Evolutionary conservation across 2,888 invertebrate genomes (phyloP).

Genomic region (Oligia fasciuncula): DNA sequence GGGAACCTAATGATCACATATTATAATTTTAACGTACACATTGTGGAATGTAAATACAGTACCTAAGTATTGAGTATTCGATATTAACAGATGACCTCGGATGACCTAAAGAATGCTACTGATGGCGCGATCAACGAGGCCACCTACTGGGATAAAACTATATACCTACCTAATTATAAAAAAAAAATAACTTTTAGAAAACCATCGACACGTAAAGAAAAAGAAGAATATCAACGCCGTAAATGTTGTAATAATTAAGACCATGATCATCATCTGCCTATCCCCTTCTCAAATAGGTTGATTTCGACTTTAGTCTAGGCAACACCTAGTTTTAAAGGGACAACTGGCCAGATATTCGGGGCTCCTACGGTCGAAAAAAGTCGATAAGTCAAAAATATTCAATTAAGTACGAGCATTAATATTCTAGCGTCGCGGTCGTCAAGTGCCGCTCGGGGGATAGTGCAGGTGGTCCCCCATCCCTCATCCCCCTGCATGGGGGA

Average conservation of each 20-base stretch:
- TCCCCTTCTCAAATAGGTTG: background rate
- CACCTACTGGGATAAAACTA: no score
- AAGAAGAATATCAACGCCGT: background rate
- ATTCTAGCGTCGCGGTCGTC: conserved; percentile 87
- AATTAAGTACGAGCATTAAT: conserved; percentile 87
- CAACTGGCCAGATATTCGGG: background rate
- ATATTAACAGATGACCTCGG: no score
- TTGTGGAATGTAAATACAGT: no score
- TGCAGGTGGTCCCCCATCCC: conserved; percentile 70
- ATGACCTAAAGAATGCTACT: no score
- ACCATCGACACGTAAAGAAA: no score
- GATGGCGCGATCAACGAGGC: no score
- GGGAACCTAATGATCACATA: no score
- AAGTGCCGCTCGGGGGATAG: conserved; percentile 84
- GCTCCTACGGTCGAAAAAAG: conserved; percentile 63
- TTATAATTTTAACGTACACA: background rate
- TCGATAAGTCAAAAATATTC: conserved; percentile 84
- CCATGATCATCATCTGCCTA: background rate
- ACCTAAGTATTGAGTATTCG: no score
- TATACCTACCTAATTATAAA: no score
- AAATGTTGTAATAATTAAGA: background rate
- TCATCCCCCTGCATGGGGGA: conserved; percentile 63
- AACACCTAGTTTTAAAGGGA: background rate
- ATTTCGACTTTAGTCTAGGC: background rate
- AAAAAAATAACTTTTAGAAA: no score